Percentiles rank a stretch among this genome's conserved stretches.
These are phyloP conservation scores for Gambusia affinis DNA, from an alignment of 2,113 vertebrate species.

Conservation along the genomic window DNA sequence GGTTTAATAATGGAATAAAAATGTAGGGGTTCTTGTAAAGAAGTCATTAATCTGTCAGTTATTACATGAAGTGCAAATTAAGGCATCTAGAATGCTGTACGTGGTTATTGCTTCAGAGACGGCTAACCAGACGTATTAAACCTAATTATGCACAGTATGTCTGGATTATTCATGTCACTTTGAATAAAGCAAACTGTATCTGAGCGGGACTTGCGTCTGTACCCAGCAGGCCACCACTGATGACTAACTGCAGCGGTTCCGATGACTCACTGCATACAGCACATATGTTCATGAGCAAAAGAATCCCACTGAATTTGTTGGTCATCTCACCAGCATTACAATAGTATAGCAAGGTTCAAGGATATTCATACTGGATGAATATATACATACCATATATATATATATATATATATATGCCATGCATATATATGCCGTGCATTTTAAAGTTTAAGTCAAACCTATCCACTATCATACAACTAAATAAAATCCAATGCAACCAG, in stretches of 20 bases:
- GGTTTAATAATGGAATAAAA: slow-evolving; percentile 2
- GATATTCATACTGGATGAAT: background rate
- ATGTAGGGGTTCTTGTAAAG: background rate
- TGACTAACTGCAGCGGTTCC: slow-evolving; percentile 45
- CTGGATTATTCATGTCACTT: slow-evolving; percentile 11
- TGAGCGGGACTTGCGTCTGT: slow-evolving; percentile 26
- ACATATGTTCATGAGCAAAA: slow-evolving; percentile 46
- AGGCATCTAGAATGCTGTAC: slow-evolving; percentile 10
- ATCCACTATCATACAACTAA: too few relatives aligned
- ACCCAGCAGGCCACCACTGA: slow-evolving; percentile 32
- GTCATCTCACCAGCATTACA: slow-evolving; percentile 9
- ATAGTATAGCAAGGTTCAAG: background rate
- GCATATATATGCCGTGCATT: too few relatives aligned
- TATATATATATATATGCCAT: too few relatives aligned
- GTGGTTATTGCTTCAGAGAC: background rate
- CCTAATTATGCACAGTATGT: background rate
- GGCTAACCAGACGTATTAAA: background rate
- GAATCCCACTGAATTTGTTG: slow-evolving; percentile 12
- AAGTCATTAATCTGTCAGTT: background rate
- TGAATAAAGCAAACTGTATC: background rate
- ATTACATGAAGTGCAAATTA: slow-evolving; percentile 9
- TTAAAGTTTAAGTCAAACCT: too few relatives aligned
- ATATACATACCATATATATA: too few relatives aligned
- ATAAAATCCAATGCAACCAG: too few relatives aligned
- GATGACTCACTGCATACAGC: slow-evolving; percentile 34